Percentiles rank a stretch among this genome's conserved stretches.
Evolutionary conservation across 2,888 invertebrate species (phyloP).

Genomic region (Cristatella mucedo): DNA sequence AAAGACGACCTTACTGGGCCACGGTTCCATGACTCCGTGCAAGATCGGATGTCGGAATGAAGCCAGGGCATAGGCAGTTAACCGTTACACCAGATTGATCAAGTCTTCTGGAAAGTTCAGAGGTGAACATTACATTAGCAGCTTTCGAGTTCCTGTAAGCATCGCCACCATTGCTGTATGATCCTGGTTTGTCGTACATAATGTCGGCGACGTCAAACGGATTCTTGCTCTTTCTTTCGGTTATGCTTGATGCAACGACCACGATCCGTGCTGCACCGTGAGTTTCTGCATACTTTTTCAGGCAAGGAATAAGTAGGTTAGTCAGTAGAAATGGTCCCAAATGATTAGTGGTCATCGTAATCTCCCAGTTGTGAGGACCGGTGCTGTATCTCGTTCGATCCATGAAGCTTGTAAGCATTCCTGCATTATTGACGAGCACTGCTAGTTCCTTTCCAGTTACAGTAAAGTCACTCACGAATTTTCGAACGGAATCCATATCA

Average conservation of each 20-base stretch:
- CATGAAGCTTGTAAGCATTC: background rate
- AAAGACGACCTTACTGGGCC: too few relatives aligned
- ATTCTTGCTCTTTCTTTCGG: background rate
- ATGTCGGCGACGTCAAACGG: conserved; percentile 3
- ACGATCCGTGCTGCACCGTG: background rate
- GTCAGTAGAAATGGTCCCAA: conserved; percentile 8
- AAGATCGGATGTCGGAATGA: background rate
- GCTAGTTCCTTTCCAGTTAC: background rate
- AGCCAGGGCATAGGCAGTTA: conserved; percentile 4
- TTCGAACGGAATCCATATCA: conserved; percentile 1
- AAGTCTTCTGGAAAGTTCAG: background rate
- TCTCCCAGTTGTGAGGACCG: background rate
- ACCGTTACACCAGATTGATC: background rate
- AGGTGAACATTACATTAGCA: background rate
- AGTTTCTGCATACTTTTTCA: background rate
- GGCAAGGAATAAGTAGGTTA: background rate
- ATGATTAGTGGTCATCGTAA: conserved; percentile 2
- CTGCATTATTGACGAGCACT: conserved; percentile 5
- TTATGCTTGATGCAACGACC: background rate
- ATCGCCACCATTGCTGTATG: background rate
- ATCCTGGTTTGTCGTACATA: background rate
- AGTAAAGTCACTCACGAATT: conserved; percentile 1
- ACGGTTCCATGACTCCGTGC: too few relatives aligned
- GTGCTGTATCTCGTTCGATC: too few relatives aligned
- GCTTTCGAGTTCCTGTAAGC: conserved; percentile 5